phyloP scores from a whole-genome alignment of 1,140 invertebrate species.

The Tetramorium parvispinum region DNA sequence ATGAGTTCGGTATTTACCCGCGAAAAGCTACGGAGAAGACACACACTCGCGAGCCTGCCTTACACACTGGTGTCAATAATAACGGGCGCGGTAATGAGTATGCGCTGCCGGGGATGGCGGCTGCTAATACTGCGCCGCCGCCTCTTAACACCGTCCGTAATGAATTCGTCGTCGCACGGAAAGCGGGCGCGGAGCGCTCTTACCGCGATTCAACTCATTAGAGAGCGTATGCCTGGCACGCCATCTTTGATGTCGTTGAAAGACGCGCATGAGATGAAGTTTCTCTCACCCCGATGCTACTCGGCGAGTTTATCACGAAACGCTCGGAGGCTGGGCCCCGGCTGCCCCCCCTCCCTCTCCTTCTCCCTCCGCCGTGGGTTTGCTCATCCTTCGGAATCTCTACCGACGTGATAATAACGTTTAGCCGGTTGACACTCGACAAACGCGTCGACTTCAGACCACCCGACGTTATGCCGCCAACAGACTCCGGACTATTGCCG shows the following conservation, averaged over 20 bases:
- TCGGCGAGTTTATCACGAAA: conserved; percentile 65
- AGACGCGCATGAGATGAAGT: conserved; percentile 76
- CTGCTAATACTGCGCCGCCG: conserved; percentile 70
- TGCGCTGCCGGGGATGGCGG: conserved; percentile 62
- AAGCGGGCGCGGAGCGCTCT: conserved; percentile 59
- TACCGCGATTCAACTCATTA: conserved; percentile 84
- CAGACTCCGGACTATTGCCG: not conserved
- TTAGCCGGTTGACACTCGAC: conserved; percentile 57
- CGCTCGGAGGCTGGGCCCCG: conserved; percentile 54
- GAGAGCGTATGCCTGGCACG: conserved; percentile 81
- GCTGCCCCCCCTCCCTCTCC: not conserved
- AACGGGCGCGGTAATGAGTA: conserved; percentile 75
- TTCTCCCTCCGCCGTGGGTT: not conserved
- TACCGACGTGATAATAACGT: conserved; percentile 69
- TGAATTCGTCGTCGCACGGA: conserved; percentile 78
- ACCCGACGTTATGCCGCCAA: not conserved
- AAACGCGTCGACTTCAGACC: conserved; percentile 37
- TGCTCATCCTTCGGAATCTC: conserved; percentile 43
- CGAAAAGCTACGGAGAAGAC: conserved; percentile 65
- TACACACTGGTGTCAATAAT: conserved; percentile 75
- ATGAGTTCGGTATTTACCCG: conserved; percentile 47
- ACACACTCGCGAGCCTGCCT: conserved; percentile 55
- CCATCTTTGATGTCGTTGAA: conserved; percentile 83
- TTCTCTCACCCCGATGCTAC: conserved; percentile 63
- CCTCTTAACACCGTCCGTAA: conserved; percentile 77